These are phyloP conservation scores for Thecocarcelia acutangulata DNA, from an alignment of 2,888 invertebrate species.

Conservation along the genomic window DNA sequence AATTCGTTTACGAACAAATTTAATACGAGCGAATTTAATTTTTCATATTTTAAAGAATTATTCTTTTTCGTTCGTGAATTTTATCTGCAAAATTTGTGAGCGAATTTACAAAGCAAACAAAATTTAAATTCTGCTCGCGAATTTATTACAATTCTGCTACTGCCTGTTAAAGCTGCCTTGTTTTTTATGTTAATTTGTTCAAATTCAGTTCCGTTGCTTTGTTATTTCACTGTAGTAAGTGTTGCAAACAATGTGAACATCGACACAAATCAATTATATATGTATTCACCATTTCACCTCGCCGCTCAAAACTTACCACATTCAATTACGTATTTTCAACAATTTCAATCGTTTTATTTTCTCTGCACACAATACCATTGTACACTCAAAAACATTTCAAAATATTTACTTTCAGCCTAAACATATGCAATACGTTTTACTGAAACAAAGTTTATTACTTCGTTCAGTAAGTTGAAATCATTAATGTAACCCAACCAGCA, in stretches of 20 bases:
- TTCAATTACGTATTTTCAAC: conserved; percentile 8
- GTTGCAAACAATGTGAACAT: conserved; percentile 49
- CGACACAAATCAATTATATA: conserved; percentile 15
- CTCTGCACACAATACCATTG: neutral
- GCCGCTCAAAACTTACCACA: conserved; percentile 11
- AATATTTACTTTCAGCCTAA: conserved; percentile 17
- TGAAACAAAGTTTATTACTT: neutral
- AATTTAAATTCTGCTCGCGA: no score
- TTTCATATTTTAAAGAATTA: no score
- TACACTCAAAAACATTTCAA: conserved; percentile 13
- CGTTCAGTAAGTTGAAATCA: no score
- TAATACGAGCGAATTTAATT: no score
- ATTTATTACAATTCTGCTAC: no score
- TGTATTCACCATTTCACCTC: conserved; percentile 5
- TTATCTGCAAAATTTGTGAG: no score
- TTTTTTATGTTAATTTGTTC: neutral
- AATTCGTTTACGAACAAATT: no score
- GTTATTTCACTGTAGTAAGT: conserved; percentile 58
- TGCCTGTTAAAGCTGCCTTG: no score
- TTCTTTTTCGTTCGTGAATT: no score
- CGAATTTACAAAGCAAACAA: no score
- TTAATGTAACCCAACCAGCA: no score
- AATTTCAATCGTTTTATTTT: conserved; percentile 4
- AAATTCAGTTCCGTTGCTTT: conserved; percentile 23
- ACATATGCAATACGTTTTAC: conserved; percentile 37